Evolutionary conservation across 2,797 vertebrate genomes (phyloP).

Genomic region (Lutjanus argentimaculatus): DNA sequence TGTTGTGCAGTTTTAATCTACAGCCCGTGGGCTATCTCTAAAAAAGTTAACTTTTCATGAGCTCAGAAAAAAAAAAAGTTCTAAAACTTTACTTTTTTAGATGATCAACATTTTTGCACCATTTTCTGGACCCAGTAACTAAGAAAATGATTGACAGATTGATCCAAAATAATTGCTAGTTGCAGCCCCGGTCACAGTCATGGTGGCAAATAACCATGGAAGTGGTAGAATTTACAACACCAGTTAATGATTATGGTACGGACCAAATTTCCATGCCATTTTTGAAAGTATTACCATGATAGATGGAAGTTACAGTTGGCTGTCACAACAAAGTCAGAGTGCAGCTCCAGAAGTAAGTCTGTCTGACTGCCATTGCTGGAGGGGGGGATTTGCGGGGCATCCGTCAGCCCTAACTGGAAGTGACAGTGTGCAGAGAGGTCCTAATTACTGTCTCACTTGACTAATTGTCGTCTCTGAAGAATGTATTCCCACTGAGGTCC

Average conservation of each 20-base stretch:
- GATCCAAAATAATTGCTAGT: too few species aligned
- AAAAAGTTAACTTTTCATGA: too few species aligned
- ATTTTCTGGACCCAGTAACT: too few species aligned
- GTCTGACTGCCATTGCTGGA: constrained; percentile 53
- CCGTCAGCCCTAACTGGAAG: constrained; percentile 80
- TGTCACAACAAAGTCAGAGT: constrained; percentile 59
- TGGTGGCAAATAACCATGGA: neutral
- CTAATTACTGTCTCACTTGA: constrained; percentile 85
- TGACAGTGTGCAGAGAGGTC: constrained; percentile 84
- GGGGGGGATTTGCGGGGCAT: constrained; percentile 64
- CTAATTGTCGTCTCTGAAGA: constrained; percentile 82
- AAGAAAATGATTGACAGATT: too few species aligned
- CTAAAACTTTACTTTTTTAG: too few species aligned
- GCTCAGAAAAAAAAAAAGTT: too few species aligned
- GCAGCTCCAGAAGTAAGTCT: constrained; percentile 58
- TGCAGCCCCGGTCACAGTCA: neutral
- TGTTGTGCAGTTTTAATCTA: too few species aligned
- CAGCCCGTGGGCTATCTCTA: too few species aligned
- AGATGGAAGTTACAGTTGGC: constrained; percentile 55
- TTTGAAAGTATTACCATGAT: constrained; percentile 11
- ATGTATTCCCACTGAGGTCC: constrained; percentile 72
- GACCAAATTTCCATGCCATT: constrained; percentile 26
- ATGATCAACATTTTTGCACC: too few species aligned
- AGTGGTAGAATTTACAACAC: neutral
- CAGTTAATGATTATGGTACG: neutral